Evolutionary conservation across 1,140 invertebrate genomes (phyloP).

Genomic region (Drosophila pseudoobscura): DNA sequence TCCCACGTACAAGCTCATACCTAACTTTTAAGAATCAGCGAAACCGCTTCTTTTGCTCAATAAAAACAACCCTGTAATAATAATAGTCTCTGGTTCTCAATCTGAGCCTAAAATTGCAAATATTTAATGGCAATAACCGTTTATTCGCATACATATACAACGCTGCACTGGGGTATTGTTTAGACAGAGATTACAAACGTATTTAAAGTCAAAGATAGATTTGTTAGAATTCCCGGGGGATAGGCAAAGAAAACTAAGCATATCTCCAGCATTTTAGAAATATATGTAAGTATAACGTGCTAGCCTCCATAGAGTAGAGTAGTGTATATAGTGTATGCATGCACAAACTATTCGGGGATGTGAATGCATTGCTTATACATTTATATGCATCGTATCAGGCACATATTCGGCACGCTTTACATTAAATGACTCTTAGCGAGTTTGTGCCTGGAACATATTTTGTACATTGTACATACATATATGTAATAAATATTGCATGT

Average conservation of each 20-base stretch:
- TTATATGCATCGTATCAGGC: slow-evolving; percentile 44
- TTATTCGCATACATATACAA: slow-evolving; percentile 53
- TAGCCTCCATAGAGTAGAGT: slow-evolving; percentile 40
- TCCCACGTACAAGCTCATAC: slow-evolving; percentile 44
- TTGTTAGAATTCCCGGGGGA: slow-evolving; percentile 19
- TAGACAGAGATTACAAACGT: slow-evolving; percentile 43
- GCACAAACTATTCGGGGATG: slow-evolving; percentile 15
- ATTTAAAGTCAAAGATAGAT: slow-evolving; percentile 21
- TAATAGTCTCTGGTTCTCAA: background rate
- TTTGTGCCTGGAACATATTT: slow-evolving; percentile 45
- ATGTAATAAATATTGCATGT: slow-evolving; percentile 56
- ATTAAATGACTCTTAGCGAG: slow-evolving; percentile 41
- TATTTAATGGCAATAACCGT: slow-evolving; percentile 54
- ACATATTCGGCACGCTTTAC: slow-evolving; percentile 47
- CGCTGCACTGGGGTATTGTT: slow-evolving; percentile 38
- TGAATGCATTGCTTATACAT: slow-evolving; percentile 6
- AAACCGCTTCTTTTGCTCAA: slow-evolving; percentile 46
- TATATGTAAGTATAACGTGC: background rate
- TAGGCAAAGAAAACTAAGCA: slow-evolving; percentile 39
- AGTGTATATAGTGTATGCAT: background rate
- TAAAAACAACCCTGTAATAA: slow-evolving; percentile 44
- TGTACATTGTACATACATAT: slow-evolving; percentile 25
- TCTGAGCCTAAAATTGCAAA: too few species aligned
- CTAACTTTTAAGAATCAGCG: slow-evolving; percentile 58
- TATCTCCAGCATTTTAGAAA: slow-evolving; percentile 20